These are phyloP conservation scores for Planiliza haematocheilus DNA, from an alignment of 2,113 vertebrate species.

Conservation along the genomic window DNA sequence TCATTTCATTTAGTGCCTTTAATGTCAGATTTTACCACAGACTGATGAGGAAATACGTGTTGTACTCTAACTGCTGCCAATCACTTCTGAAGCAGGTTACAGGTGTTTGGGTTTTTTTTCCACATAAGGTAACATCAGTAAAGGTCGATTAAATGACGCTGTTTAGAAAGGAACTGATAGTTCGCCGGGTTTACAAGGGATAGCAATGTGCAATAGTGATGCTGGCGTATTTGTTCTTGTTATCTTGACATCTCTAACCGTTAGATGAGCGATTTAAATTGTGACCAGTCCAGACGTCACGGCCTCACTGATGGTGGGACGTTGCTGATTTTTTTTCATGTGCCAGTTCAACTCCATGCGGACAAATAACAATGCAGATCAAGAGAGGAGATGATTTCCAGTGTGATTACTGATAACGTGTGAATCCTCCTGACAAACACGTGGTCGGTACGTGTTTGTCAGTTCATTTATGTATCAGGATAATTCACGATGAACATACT, in stretches of 20 bases:
- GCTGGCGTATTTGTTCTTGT: conserved; percentile 17
- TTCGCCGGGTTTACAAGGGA: conserved; percentile 27
- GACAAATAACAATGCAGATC: conserved; percentile 22
- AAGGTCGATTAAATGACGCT: background rate
- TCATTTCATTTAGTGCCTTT: conserved; percentile 58
- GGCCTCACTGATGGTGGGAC: background rate
- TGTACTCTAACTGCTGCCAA: background rate
- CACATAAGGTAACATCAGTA: background rate
- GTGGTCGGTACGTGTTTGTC: background rate
- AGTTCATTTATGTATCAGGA: conserved; percentile 7
- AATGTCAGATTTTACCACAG: conserved; percentile 33
- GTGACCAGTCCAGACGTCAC: conserved; percentile 2
- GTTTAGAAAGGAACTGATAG: background rate
- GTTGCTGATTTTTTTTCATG: conserved; percentile 41
- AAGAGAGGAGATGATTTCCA: conserved; percentile 4
- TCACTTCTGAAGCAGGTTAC: conserved; percentile 8
- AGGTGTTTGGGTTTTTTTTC: conserved; percentile 15
- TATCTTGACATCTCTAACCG: background rate
- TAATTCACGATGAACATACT: background rate
- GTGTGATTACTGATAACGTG: background rate
- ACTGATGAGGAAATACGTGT: conserved; percentile 30
- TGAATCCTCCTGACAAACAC: conserved; percentile 9
- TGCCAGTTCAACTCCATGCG: conserved; percentile 26
- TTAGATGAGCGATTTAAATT: conserved; percentile 1
- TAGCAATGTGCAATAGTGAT: conserved; percentile 60